Base-by-base conservation (phyloP, 2,797 vertebrate genomes). In the Schizopygopsis pylzovi region DNA sequence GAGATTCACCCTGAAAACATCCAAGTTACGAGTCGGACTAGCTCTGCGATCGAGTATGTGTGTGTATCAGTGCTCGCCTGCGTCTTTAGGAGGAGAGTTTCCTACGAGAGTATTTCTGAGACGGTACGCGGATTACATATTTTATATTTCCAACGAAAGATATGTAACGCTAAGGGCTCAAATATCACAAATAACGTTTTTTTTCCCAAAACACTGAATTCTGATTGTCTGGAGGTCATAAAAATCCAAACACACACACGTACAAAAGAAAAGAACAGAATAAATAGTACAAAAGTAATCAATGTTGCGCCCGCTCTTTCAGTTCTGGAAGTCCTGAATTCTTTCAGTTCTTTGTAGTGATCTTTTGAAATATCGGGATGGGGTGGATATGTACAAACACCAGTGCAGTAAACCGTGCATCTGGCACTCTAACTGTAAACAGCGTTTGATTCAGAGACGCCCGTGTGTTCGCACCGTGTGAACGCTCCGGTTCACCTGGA, bases 221-320 rank as follows among this genome's bases (percentile, higher is more conserved):
- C 10, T 68, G 68, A 86, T 83, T 77, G 85, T 86, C 84, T 52
- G 56, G 85, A 84, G 72, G 72, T 76, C 45, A 39, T 67, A 28
- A 37, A 79, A 70, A 22, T 67, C 73, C 47, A 20, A 56, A 71
- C 33, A 73, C 33, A 73, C 33, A 59, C 56, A 8, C 10, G 25
- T 18, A 78, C 41, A 78, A 72, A 87, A 63, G 25, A 70, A 84
- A 49, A 73, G 59, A 68, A 81, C 82, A 67, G 9, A 88, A 88
- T 85, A 85, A 88, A 88, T 82, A 82, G 73, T 52, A 76, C 15
- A 77, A 72, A 65, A 25, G 78, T 61, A 25, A 76, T 63, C 28
- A 28, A 75, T n/a, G 67, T 43, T 72, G 54, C 45, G 7, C 16
- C 68, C 52, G 6, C 4, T 63, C 18, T 37, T 28, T 33, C 52